Evolutionary conservation across 1,140 invertebrate species (phyloP), one percentile per base, ranked within the genome.

Genomic region (Drosophila ogumai): DNA sequence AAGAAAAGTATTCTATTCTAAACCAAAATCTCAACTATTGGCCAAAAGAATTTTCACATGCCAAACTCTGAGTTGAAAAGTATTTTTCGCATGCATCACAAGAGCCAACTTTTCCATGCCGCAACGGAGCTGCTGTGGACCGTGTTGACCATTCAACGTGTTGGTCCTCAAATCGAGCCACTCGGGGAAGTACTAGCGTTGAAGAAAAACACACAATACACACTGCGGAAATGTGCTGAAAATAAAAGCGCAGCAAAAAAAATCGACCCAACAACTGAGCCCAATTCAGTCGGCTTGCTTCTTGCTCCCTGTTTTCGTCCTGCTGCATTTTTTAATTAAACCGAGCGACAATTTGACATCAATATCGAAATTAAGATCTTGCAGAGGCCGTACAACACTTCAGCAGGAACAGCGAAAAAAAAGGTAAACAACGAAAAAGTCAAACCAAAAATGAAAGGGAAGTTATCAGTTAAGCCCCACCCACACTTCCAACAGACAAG

Each of bases 281-380:
- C 47, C 47, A 50, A 43, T 69, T 58, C 54, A 10, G 36, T 19
- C 13, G 9, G 31, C 44, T 72, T 43, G 41, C 68, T 68, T 32
- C 43, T 28, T 28, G 31, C 38, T 31, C 10, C 6, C 31, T 17
- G 36, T 38, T 59, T 38, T 47, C 41, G 54, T 59, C 61, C 60
- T 57, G 40, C 50, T 59, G 69, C 80, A 82, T 66, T 90, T 88
- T 88, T 88, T 90, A 88, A 88, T 88, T 88, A 88, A 88, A 88
- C 58, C 59, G 46, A 65, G 66, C 85, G 85, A 88, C 85, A 85
- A 88, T 88, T 88, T 88, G 85, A 88, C 85, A 90, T 90, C 85
- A 88, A 88, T 88, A 88, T 88, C 85, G 85, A 88, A 90, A 90
- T 88, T 85, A 90, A 88, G 81, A 88, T 90, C 85, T 88, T 85